phyloP scores from a whole-genome alignment of 2,888 invertebrate species.

The Ectobius pallidus region DNA sequence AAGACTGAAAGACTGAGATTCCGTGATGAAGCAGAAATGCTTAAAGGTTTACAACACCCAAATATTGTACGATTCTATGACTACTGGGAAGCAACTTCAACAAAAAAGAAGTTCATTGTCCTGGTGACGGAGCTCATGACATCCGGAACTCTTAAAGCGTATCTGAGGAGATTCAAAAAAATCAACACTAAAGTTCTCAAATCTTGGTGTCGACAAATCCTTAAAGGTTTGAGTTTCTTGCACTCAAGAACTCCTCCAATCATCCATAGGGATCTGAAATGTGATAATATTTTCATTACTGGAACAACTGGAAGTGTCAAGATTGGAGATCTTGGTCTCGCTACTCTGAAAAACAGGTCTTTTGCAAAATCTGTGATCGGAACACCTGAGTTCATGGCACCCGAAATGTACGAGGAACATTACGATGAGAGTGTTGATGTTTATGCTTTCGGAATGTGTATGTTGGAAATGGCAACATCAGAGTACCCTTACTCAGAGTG shows the following conservation, averaged over 20 bases:
- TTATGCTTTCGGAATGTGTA: slow-evolving; percentile 99
- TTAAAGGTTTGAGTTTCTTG: slow-evolving; percentile 95
- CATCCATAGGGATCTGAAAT: slow-evolving; percentile 96
- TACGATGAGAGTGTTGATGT: slow-evolving; percentile 99
- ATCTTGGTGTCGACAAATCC: slow-evolving; percentile 98
- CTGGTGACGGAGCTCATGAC: slow-evolving; percentile 99
- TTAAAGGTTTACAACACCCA: slow-evolving; percentile 97
- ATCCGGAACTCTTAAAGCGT: slow-evolving; percentile 98
- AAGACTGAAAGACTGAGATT: slow-evolving; percentile 94
- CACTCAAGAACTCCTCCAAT: slow-evolving; percentile 96
- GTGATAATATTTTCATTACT: slow-evolving; percentile 99
- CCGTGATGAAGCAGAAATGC: slow-evolving; percentile 97
- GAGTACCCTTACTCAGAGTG: slow-evolving; percentile 99
- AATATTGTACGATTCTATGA: slow-evolving; percentile 98
- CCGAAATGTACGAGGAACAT: slow-evolving; percentile 99
- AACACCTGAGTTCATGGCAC: slow-evolving; percentile 96
- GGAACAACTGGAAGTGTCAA: slow-evolving; percentile 99
- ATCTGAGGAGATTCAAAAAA: slow-evolving; percentile 94
- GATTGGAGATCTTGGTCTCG: slow-evolving; percentile 97
- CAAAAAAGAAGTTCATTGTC: slow-evolving; percentile 96
- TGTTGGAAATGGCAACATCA: slow-evolving; percentile 99
- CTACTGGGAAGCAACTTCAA: slow-evolving; percentile 95
- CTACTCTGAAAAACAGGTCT: slow-evolving; percentile 97
- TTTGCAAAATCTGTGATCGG: slow-evolving; percentile 99
- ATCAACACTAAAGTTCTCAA: slow-evolving; percentile 98